Evolutionary conservation across 2,113 vertebrate species (phyloP).

Genomic region (Apaloderma vittatum): DNA sequence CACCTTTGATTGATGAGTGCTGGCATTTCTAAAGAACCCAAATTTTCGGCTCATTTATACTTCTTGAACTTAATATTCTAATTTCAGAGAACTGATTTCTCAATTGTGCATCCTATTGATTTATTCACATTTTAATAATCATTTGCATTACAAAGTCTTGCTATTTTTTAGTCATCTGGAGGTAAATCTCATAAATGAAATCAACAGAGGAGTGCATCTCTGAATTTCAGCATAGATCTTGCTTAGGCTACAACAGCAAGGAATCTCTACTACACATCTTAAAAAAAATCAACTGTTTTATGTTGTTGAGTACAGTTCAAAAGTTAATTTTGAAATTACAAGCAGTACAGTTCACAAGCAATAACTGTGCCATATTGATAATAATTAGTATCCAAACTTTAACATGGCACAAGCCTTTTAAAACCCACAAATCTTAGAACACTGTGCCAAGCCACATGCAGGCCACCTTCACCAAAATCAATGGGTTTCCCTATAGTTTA

Average conservation of each 20-base stretch:
- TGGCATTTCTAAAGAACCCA: background rate
- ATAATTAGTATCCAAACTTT: background rate
- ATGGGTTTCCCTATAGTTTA: background rate
- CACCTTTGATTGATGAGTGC: background rate
- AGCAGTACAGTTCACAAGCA: background rate
- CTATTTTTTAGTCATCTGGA: background rate
- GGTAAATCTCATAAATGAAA: background rate
- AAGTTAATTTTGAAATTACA: background rate
- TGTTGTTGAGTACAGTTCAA: background rate
- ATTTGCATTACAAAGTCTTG: background rate
- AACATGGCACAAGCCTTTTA: background rate
- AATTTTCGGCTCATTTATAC: background rate
- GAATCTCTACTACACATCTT: background rate
- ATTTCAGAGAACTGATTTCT: background rate
- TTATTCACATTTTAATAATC: background rate
- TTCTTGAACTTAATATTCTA: background rate
- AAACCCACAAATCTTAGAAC: background rate
- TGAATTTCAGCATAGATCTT: background rate
- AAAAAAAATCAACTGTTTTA: background rate
- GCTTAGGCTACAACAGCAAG: background rate
- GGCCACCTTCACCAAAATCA: background rate
- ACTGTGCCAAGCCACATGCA: rapidly evolving
- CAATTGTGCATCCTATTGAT: background rate
- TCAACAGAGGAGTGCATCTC: background rate
- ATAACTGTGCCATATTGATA: background rate